A percentile compares a stretch with the other conserved stretches of the same genome.
Conservation (phyloP, 1,140 invertebrate genomes). For the Temnothorax nylanderi region DNA sequence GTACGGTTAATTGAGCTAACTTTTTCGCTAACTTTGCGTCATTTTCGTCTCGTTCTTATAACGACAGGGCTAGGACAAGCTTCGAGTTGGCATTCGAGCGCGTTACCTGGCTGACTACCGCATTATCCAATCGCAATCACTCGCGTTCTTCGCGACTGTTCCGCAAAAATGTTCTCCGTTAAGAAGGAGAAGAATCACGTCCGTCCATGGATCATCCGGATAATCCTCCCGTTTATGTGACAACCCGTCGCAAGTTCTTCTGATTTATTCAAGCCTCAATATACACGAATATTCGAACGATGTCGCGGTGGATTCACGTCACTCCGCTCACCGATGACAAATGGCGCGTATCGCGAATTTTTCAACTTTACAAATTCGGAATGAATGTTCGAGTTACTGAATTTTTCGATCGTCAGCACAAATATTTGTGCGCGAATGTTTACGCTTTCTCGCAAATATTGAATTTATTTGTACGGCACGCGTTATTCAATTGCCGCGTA, state of each 20-base stretch:
- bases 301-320: not conserved
- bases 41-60: not conserved
- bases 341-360: slow-evolving; percentile 1
- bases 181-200: slow-evolving; percentile 2
- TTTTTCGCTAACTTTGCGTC: slow-evolving; percentile 54
- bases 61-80: not conserved
- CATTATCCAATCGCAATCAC: slow-evolving; percentile 22
- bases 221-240: slow-evolving; percentile 6
- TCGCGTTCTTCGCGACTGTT: not conserved
- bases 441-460: slow-evolving; percentile 25
- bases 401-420: slow-evolving; percentile 16
- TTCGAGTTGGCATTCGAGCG: slow-evolving; percentile 28
- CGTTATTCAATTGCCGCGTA: not conserved
- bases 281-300: not conserved
- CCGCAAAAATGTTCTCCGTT: not conserved
- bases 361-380: slow-evolving; percentile 6
- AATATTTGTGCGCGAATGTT: not conserved
- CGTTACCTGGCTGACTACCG: not conserved
- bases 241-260: not conserved
- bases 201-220: slow-evolving; percentile 20
- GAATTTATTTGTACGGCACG: slow-evolving; percentile 29
- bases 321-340: not conserved
- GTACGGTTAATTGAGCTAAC: slow-evolving; percentile 51
- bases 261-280: slow-evolving; percentile 39
- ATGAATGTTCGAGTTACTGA: not conserved